Evolutionary conservation across 2,113 vertebrate species (phyloP).

Genomic region (Muscicapa adusta): DNA sequence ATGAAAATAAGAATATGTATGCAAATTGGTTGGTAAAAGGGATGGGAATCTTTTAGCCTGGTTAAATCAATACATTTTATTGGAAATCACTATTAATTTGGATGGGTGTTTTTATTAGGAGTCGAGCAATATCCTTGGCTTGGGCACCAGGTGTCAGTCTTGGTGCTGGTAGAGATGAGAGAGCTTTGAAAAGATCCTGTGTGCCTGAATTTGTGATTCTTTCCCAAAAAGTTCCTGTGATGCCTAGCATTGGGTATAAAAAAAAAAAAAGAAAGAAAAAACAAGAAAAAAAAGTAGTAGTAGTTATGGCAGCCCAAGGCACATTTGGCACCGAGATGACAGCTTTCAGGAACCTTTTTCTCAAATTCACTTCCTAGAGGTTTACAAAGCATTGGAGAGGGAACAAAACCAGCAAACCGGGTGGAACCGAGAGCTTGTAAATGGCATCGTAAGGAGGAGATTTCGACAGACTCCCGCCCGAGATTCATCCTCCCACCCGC

Average conservation of each 20-base stretch:
- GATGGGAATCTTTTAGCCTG: conserved; percentile 15
- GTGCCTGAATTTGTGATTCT: neutral
- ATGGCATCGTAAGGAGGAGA: neutral
- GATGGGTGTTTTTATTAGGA: neutral
- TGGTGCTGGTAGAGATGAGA: conserved; percentile 10
- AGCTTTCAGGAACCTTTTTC: neutral
- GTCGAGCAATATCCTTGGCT: neutral
- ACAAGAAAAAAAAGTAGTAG: neutral
- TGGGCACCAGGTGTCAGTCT: conserved; percentile 60
- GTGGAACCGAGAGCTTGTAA: neutral
- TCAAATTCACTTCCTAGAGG: neutral
- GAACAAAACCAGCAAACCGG: neutral
- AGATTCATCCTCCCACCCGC: neutral
- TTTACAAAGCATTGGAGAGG: neutral
- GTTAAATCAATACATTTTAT: conserved; percentile 44
- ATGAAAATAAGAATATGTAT: conserved; percentile 57
- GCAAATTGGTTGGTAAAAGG: conserved; percentile 16
- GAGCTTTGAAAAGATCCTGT: neutral
- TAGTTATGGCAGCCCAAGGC: neutral
- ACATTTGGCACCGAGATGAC: neutral
- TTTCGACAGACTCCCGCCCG: neutral
- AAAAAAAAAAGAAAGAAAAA: no score
- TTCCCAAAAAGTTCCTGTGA: neutral
- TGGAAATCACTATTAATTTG: conserved; percentile 17
- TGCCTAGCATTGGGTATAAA: neutral